phyloP scores from a whole-genome alignment of 2,888 invertebrate genomes.

The Crematogaster levior region DNA sequence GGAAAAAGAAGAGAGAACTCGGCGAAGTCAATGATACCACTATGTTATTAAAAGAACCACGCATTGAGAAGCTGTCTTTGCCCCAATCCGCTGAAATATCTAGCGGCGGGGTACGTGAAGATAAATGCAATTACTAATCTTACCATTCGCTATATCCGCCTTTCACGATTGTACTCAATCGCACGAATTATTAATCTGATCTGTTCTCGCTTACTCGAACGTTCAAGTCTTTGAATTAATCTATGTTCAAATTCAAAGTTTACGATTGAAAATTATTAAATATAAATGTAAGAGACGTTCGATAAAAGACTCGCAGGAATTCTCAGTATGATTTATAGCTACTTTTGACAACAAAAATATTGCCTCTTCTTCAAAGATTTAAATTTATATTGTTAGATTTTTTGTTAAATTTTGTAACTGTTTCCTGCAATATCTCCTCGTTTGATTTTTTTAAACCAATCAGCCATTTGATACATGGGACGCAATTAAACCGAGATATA shows the following conservation, averaged over 20 bases:
- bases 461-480: background rate
- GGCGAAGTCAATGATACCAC: constrained; percentile 4
- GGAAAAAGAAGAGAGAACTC: constrained; percentile 37
- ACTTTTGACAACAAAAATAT: no score
- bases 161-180: constrained; percentile 26
- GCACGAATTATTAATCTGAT: constrained; percentile 24
- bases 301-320: background rate
- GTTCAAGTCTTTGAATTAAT: constrained; percentile 6
- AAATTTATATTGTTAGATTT: background rate
- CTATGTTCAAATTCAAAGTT: background rate
- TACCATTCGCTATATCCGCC: background rate
- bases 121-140: constrained; percentile 18
- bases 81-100: constrained; percentile 3
- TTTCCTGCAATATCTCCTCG: background rate
- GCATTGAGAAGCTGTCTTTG: background rate
- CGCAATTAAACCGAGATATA: constrained; percentile 10
- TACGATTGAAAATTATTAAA: background rate
- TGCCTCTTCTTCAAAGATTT: background rate
- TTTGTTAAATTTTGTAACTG: background rate
- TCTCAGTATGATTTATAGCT: background rate
- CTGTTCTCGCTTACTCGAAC: background rate
- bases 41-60: constrained; percentile 17
- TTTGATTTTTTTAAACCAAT: background rate
- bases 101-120: background rate
- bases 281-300: background rate